A percentile compares a stretch with the other conserved stretches of the same genome.
phyloP scores from a whole-genome alignment of 2,113 vertebrate species.

The Pseudorasbora parva region DNA sequence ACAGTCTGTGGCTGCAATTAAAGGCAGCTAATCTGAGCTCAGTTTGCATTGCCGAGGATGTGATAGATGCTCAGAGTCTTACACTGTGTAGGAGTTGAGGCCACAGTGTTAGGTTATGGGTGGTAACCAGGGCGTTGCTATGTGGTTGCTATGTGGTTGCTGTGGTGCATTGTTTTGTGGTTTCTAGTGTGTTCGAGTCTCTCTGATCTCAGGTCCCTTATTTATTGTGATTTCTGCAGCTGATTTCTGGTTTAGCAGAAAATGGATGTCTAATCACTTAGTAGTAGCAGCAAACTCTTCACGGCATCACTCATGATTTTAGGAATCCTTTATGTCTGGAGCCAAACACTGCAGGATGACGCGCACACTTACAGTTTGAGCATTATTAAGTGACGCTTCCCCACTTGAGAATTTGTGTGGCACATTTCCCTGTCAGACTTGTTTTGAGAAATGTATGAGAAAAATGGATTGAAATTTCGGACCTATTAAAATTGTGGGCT shows the following conservation, averaged over 20 bases:
- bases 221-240: no score
- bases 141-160: neutral
- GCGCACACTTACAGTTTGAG: neutral
- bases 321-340: neutral
- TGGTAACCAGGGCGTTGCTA: neutral
- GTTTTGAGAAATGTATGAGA: neutral
- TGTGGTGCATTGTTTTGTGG: neutral
- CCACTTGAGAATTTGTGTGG: neutral
- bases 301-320: neutral
- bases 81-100: no score
- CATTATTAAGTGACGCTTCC: neutral
- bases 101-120: neutral
- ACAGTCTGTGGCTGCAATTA: slow-evolving; percentile 12
- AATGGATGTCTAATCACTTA: neutral
- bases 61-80: no score
- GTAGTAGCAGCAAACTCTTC: neutral
- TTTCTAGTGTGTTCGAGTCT: neutral
- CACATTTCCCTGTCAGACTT: neutral
- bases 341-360: neutral
- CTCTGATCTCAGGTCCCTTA: no score
- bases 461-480: no score
- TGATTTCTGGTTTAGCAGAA: neutral
- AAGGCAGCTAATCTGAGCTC: slow-evolving; percentile 4
- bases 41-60: neutral
- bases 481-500: neutral